These are phyloP conservation scores for Geopemphigus sp. DNA, from an alignment of 1,140 invertebrate species.

Conservation along the genomic window DNA sequence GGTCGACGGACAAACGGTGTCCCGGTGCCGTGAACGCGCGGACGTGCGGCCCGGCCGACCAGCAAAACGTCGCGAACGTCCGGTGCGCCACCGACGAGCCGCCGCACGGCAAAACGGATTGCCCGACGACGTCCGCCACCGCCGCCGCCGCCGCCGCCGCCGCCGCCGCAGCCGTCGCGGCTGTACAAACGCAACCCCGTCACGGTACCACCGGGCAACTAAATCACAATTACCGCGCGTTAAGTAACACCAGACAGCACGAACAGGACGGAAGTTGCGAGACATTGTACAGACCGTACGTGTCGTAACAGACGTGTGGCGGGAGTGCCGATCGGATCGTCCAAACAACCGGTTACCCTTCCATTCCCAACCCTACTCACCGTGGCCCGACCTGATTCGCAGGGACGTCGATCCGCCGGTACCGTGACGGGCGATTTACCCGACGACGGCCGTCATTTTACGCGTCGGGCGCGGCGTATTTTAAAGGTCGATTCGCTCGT, in stretches of 20 bases:
- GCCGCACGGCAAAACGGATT: neutral
- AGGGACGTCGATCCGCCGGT: too few relatives aligned
- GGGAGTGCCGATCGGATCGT: too few relatives aligned
- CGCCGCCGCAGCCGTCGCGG: neutral
- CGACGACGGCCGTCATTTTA: too few relatives aligned
- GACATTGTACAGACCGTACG: constrained; percentile 28
- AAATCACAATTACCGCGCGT: constrained; percentile 12
- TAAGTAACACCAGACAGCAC: neutral
- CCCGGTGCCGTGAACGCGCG: neutral
- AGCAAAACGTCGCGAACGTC: neutral
- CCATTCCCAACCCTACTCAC: too few relatives aligned
- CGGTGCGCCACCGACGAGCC: neutral
- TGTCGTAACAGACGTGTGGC: constrained; percentile 24
- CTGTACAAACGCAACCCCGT: constrained; percentile 8
- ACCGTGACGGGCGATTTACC: too few relatives aligned
- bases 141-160: too few relatives aligned
- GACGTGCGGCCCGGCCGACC: neutral
- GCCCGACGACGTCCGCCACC: neutral
- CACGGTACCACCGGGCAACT: neutral
- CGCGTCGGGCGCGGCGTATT: too few relatives aligned
- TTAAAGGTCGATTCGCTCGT: too few relatives aligned
- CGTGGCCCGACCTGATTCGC: too few relatives aligned
- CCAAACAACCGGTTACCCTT: too few relatives aligned
- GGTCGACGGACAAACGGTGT: constrained; percentile 43
- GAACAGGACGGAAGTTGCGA: constrained; percentile 37